Evolutionary conservation across 2,888 invertebrate species (phyloP), one percentile per base, ranked within the genome.

Genomic region (Yponomeuta malinellus): DNA sequence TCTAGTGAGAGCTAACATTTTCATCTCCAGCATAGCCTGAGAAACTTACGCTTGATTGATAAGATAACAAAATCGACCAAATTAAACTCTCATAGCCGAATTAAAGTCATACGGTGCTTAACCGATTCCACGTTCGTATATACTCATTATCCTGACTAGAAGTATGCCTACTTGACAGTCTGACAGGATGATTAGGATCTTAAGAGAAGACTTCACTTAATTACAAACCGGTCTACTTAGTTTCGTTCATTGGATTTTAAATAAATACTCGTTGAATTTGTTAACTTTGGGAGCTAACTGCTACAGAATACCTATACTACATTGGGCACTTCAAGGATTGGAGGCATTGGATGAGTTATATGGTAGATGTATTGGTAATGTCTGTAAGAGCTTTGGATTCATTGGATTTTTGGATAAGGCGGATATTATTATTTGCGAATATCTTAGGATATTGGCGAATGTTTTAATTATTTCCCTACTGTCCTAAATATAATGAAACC

Each of bases 181-280:
- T 59, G 52, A 59, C 52, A 59, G 52, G 52, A 59, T 59, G 52
- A 59, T 59, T 59, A 15, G 52, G 52, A 59, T 59, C 52, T 59
- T 59, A 59, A 59, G 52, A 15, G 52, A 12, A 59, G 52, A 59
- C 52, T 59, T 59, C 52, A 59, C 52, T 59, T 59, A 59, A 59
- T 59, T 15, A 59, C 52, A 59, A 59, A 59, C 52, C 52, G 15
- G 52, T 59, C 12, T 15, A 59, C 15, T 59, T 59, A 6, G 43
- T 59, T 59, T 59, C 12, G 15, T 12, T 59, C 52, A 15, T 15
- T 15, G 43, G 43, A 15, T 59, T 59, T 59, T 59, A 15, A 59
- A 59, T 59, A 59, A 59, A 59, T 15, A 59, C 3, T 15, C 52
- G 52, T 59, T 15, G 8, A 59, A 52, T 52, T 2, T 52, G 52